phyloP scores from a whole-genome alignment of 2,888 invertebrate genomes.

The Bursaphelenchus okinawaensis region DNA sequence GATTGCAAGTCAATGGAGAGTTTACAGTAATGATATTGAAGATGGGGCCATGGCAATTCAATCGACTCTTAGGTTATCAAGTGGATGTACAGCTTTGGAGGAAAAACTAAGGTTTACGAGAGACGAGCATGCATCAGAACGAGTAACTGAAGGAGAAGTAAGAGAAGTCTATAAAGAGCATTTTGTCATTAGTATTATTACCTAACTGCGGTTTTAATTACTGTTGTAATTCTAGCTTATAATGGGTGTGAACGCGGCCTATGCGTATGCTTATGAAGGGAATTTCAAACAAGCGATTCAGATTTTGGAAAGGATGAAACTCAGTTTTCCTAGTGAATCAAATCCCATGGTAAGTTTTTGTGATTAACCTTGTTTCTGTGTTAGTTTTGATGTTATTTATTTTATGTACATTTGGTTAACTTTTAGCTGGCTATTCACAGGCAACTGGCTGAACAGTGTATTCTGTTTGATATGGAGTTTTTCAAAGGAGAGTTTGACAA shows the following conservation, averaged over 20 bases:
- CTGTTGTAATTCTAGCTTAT: constrained; percentile 9
- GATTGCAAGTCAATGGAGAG: constrained; percentile 6
- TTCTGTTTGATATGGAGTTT: not conserved
- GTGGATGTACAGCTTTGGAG: not conserved
- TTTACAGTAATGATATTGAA: not conserved
- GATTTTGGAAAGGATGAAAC: not conserved
- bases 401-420: not conserved
- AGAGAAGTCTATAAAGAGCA: not conserved
- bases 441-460: constrained; percentile 5
- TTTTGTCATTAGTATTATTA: not conserved
- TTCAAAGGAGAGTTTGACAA: not conserved
- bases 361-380: not conserved
- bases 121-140: not conserved
- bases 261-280: constrained; percentile 4
- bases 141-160: constrained; percentile 2
- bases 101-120: not conserved
- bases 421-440: constrained; percentile 10
- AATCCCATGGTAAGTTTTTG: constrained; percentile 11
- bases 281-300: not conserved
- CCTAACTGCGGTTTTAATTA: no score
- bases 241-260: constrained; percentile 3
- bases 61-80: not conserved
- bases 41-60: constrained; percentile 1
- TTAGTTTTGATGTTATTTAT: no score
- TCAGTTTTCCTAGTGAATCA: not conserved